Percentiles rank a stretch among this genome's conserved stretches.
phyloP scores from a whole-genome alignment of 2,888 invertebrate species.

The Pachliopta kotzebuea region DNA sequence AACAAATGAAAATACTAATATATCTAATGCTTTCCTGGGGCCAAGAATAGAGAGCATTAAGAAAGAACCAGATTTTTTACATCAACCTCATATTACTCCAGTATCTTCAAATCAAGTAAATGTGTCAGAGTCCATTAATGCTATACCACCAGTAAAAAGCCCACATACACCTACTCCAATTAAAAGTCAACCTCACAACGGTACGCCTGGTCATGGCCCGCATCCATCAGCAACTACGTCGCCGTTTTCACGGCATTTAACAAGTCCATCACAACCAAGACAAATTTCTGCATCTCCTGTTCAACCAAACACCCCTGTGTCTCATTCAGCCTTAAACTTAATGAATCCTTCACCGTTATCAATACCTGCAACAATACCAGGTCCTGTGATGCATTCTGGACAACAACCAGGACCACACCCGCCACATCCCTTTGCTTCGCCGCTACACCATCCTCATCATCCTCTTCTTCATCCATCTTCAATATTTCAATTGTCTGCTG shows the following conservation, averaged over 20 bases:
- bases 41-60: constrained; percentile 87
- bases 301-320: constrained; percentile 70
- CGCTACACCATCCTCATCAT: constrained; percentile 88
- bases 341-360: constrained; percentile 82
- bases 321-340: constrained; percentile 82
- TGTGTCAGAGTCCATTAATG: constrained; percentile 65
- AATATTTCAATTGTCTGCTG: constrained; percentile 80
- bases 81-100: constrained; percentile 75
- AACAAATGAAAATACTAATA: constrained; percentile 69
- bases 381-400: constrained; percentile 87
- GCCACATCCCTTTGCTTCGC: constrained; percentile 84
- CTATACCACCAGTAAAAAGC: constrained; percentile 80
- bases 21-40: constrained; percentile 80
- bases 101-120: constrained; percentile 71
- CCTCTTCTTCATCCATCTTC: constrained; percentile 83
- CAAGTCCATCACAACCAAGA: constrained; percentile 72
- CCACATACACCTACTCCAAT: constrained; percentile 78
- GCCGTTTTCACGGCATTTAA: constrained; percentile 73
- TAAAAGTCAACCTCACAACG: constrained; percentile 72
- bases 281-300: constrained; percentile 76
- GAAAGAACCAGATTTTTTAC: constrained; percentile 85
- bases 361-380: constrained; percentile 83
- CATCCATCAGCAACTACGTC: constrained; percentile 71
- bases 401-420: constrained; percentile 86
- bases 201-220: constrained; percentile 60